Evolutionary conservation across 2,113 vertebrate species (phyloP), one percentile per base, ranked within the genome.

Genomic region (Bubo blakistoni): DNA sequence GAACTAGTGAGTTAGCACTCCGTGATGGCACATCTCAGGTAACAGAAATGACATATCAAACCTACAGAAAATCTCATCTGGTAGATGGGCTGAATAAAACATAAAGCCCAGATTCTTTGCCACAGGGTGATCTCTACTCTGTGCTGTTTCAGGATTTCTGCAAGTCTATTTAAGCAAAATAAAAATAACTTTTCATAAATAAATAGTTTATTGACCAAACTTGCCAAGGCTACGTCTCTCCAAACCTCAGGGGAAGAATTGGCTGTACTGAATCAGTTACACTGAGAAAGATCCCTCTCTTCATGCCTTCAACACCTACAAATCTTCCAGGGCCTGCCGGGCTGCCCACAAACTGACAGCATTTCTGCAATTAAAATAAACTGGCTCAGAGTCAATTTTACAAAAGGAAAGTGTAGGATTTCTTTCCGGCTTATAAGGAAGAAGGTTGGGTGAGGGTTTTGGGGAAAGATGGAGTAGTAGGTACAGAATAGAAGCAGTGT

Each of bases 251-350:
- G 73, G 84, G 71, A 90, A 92, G 76, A 58, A 65, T 8, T 84
- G 27, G n/a, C 55, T 73, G 34, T 46, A 61, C 57, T 76, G 79
- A 94, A 83, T 40, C 71, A 76, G 3, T 20, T 71, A 38, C 46
- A 32, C 78, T 94, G 30, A 97, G 58, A 96, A 97, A 96, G 47
- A 29, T 47, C 36, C 47, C 83, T 96, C 89, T 94, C 61, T 97
- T 97, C 84, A 54, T 62, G n/a, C 77, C 63, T 93, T 90, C 66
- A 72, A 83, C 79, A 71, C 59, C 42, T 93, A 78, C 71, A 86
- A 92, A 83, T 92, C 90, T 94, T 97, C 51, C 38, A 86, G 54
- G 32, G 86, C 32, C 74, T 71, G 40, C 59, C 6, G 8, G 70
- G 73, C 69, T 95, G 62, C 44, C 96, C 76, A 93, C 82, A 87